Conservation (phyloP, 37 sponge, comb jelly and placozoan genomes). For the Halisarca cf. caerulea region DNA sequence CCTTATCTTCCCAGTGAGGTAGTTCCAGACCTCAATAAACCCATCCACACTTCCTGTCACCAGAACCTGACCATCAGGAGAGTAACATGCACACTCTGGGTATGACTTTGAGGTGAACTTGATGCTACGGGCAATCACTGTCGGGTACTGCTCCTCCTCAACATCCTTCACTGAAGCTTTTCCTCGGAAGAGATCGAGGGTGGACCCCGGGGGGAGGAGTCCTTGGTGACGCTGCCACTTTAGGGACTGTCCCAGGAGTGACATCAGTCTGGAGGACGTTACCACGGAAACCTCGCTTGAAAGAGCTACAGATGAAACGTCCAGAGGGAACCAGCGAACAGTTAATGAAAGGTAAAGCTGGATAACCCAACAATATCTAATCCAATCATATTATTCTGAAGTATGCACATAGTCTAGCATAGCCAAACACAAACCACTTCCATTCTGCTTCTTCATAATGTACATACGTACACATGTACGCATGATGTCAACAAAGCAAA, state of each 20-base stretch:
- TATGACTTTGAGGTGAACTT: conserved; percentile 94
- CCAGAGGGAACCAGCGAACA: too few relatives aligned
- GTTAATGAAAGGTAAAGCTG: too few relatives aligned
- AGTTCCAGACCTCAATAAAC: conserved; percentile 99
- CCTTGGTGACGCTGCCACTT: conserved; percentile 99
- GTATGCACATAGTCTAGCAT: too few relatives aligned
- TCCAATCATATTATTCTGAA: too few relatives aligned
- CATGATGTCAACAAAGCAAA: too few relatives aligned
- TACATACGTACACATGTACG: too few relatives aligned
- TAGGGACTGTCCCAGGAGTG: conserved; percentile 91
- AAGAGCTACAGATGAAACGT: conserved; percentile 71
- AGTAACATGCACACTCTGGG: conserved; percentile 88
- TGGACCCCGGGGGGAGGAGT: conserved; percentile 66
- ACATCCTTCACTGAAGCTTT: conserved; percentile 81
- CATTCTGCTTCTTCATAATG: too few relatives aligned
- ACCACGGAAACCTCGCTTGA: conserved; percentile 97
- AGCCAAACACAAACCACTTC: too few relatives aligned
- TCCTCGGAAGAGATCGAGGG: conserved; percentile 68
- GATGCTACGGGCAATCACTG: conserved; percentile 83
- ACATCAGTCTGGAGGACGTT: conserved; percentile 91
- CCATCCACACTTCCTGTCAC: conserved; percentile 98
- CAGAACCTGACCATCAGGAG: conserved; percentile 98
- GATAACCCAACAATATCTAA: not conserved
- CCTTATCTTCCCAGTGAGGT: conserved; percentile 96
- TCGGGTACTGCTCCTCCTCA: conserved; percentile 96